A percentile compares a stretch with the other conserved stretches of the same genome.
phyloP scores from a whole-genome alignment of 2,797 vertebrate genomes.

The Urocyon cinereoargenteus region DNA sequence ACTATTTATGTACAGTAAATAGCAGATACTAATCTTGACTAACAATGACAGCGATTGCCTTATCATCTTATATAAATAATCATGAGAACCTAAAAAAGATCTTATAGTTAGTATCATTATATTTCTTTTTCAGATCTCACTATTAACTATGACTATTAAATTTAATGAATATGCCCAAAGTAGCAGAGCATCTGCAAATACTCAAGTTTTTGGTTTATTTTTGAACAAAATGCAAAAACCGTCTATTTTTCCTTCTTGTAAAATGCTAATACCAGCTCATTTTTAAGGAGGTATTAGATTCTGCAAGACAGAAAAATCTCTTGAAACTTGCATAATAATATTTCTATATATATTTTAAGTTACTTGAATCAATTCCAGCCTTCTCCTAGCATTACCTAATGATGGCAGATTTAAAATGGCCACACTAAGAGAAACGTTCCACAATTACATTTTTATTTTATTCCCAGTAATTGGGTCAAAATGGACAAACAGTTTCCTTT shows the following conservation, averaged over 20 bases:
- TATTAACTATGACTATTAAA: background rate
- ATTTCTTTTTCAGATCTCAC: background rate
- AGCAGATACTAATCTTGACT: background rate
- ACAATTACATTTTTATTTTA: background rate
- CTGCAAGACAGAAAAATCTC: background rate
- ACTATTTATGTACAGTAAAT: background rate
- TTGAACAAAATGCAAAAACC: background rate
- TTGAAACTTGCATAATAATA: background rate
- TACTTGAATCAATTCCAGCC: background rate
- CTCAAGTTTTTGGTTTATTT: background rate
- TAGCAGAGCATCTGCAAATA: background rate
- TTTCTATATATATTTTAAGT: background rate
- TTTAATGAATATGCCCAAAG: background rate
- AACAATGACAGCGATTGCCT: background rate
- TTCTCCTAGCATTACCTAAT: background rate
- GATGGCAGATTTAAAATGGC: background rate
- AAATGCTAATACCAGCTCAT: background rate
- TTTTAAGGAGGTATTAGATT: background rate
- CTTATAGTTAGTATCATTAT: background rate
- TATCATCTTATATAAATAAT: background rate
- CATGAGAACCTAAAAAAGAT: background rate
- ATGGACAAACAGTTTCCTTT: background rate
- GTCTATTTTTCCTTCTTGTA: background rate
- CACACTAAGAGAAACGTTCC: background rate
- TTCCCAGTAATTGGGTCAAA: background rate